phyloP scores from a whole-genome alignment of 2,888 invertebrate species.

The Ypsolopha scabrella region DNA sequence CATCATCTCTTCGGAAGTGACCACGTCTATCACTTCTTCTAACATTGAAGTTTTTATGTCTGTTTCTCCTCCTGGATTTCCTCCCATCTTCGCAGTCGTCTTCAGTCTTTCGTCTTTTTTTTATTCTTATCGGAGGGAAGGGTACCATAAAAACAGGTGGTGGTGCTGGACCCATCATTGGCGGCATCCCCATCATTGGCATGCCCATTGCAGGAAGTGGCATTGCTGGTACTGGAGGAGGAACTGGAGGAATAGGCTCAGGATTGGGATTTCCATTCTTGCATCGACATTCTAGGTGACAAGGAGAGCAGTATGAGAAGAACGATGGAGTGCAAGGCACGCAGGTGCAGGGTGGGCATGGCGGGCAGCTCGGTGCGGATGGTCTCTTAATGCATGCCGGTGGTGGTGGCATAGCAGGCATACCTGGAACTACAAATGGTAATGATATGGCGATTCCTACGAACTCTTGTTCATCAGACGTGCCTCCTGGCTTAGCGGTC shows the following conservation, averaged over 20 bases:
- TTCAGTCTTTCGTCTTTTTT: no score
- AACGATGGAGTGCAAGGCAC: conserved; percentile 49
- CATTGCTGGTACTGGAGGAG: conserved; percentile 18
- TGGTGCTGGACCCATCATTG: conserved; percentile 7
- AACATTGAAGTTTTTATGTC: background rate
- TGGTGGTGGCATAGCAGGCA: background rate
- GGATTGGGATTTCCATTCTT: conserved; percentile 11
- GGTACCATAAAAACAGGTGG: conserved; percentile 17
- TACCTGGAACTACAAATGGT: background rate
- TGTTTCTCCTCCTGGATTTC: background rate
- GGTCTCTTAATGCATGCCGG: background rate
- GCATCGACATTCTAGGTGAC: conserved; percentile 46
- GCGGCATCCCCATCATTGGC: conserved; percentile 14
- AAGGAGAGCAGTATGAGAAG: conserved; percentile 47
- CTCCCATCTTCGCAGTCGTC: background rate
- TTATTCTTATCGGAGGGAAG: conserved; percentile 10
- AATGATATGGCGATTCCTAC: background rate
- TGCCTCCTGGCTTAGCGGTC: background rate
- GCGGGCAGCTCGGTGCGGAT: conserved; percentile 25
- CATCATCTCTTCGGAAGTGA: conserved; percentile 1
- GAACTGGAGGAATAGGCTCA: conserved; percentile 16
- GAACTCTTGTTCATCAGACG: background rate
- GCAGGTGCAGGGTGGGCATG: conserved; percentile 49
- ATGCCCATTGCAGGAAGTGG: conserved; percentile 18
- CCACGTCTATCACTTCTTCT: background rate